Evolutionary conservation across 2,113 vertebrate species (phyloP).

Genomic region (Muntiacus muntjak): DNA sequence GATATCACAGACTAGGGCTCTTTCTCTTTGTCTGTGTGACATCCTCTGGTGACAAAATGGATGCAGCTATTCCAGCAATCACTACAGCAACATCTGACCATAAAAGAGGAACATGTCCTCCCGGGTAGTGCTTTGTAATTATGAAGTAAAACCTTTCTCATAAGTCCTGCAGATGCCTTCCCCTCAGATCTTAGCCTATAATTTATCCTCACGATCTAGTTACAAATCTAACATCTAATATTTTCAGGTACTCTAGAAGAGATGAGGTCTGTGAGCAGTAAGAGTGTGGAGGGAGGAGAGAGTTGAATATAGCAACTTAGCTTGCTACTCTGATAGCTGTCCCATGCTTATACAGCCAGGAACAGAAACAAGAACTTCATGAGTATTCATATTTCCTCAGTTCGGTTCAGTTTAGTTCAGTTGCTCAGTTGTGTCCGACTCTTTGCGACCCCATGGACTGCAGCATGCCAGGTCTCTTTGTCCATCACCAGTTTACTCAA

Average conservation of each 20-base stretch:
- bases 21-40: background rate
- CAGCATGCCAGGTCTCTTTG: background rate
- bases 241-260: background rate
- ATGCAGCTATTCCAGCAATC: background rate
- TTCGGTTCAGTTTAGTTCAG: background rate
- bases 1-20: background rate
- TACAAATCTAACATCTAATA: background rate
- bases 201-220: background rate
- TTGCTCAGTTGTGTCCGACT: background rate
- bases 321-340: too few species aligned
- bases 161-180: background rate
- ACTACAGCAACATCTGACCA: background rate
- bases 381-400: background rate
- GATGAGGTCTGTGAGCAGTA: background rate
- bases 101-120: background rate
- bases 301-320: background rate
- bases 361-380: background rate
- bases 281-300: background rate
- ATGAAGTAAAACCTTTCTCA: background rate
- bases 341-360: too few species aligned
- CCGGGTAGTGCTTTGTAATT: background rate
- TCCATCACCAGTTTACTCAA: background rate
- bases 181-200: background rate
- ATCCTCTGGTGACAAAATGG: background rate
- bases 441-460: background rate